phyloP scores from a whole-genome alignment of 2,113 vertebrate species.

The Platichthys flesus region DNA sequence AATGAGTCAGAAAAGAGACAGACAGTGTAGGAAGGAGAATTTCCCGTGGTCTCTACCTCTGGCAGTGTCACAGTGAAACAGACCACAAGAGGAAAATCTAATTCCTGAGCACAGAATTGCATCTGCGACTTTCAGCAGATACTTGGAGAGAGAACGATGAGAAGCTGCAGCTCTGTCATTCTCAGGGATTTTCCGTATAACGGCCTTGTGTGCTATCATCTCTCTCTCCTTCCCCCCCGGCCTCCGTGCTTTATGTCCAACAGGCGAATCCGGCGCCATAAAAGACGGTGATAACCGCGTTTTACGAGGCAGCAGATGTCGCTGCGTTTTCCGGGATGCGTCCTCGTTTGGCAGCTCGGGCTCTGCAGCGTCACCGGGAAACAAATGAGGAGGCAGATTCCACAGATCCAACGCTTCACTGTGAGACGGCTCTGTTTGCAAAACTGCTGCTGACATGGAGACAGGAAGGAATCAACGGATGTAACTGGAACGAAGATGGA shows the following conservation, averaged over 20 bases:
- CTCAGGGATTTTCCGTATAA: not conserved
- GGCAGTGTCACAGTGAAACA: not conserved
- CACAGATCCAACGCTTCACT: slow-evolving; percentile 4
- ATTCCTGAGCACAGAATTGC: slow-evolving; percentile 29
- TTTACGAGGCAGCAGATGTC: slow-evolving; percentile 68
- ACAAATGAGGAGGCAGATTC: slow-evolving; percentile 48
- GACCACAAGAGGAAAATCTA: slow-evolving; percentile 7
- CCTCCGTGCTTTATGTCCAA: slow-evolving; percentile 33
- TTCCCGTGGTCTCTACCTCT: not conserved
- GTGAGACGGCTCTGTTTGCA: slow-evolving; percentile 40
- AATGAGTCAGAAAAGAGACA: not conserved
- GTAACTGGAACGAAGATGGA: too few relatives aligned
- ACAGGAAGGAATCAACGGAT: not conserved
- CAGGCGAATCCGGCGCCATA: slow-evolving; percentile 38
- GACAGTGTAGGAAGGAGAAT: too few relatives aligned
- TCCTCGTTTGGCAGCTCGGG: slow-evolving; percentile 42
- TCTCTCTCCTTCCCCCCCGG: slow-evolving; percentile 3
- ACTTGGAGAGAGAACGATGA: slow-evolving; percentile 4
- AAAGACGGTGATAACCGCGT: slow-evolving; percentile 52
- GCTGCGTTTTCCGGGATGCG: slow-evolving; percentile 30
- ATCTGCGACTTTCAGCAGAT: slow-evolving; percentile 13
- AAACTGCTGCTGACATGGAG: slow-evolving; percentile 28
- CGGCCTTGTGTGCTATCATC: slow-evolving; percentile 2
- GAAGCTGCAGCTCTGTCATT: slow-evolving; percentile 28
- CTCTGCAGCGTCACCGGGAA: slow-evolving; percentile 42